phyloP scores from a whole-genome alignment of 2,888 invertebrate species.

The Oligia strigilis region DNA sequence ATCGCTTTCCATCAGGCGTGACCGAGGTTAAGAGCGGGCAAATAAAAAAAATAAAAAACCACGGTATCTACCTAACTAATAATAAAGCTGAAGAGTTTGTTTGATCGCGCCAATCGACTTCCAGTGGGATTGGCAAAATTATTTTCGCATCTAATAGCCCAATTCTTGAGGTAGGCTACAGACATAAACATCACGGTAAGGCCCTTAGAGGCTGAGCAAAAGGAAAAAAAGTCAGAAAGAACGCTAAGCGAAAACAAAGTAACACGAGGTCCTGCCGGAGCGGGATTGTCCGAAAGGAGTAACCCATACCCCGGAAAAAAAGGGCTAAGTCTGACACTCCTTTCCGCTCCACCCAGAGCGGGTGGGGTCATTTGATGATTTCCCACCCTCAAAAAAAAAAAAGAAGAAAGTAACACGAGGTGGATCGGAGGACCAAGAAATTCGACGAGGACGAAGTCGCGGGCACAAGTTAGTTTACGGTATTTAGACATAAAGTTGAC shows the following conservation, averaged over 20 bases:
- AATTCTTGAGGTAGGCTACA: neutral
- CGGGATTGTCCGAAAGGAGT: too few species aligned
- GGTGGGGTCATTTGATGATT: too few species aligned
- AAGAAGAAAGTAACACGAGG: neutral
- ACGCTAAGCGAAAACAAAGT: neutral
- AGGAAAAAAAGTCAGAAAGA: too few species aligned
- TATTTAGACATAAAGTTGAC: slow-evolving; percentile 43
- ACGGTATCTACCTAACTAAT: neutral
- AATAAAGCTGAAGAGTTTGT: neutral
- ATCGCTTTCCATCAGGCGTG: too few species aligned
- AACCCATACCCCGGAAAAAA: too few species aligned
- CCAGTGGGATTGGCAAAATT: neutral
- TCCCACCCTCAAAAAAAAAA: too few species aligned
- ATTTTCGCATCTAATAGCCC: neutral
- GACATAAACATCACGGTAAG: neutral
- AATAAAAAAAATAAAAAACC: too few species aligned
- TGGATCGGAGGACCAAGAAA: neutral
- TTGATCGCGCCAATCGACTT: neutral
- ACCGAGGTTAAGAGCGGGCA: too few species aligned
- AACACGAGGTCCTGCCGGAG: too few species aligned
- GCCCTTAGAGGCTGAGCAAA: neutral
- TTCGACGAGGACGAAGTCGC: neutral
- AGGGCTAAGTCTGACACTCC: too few species aligned
- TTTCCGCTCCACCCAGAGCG: too few species aligned
- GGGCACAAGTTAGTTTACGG: neutral